Conservation (phyloP, 2,888 invertebrate species). For the Yponomeuta malinellus region DNA sequence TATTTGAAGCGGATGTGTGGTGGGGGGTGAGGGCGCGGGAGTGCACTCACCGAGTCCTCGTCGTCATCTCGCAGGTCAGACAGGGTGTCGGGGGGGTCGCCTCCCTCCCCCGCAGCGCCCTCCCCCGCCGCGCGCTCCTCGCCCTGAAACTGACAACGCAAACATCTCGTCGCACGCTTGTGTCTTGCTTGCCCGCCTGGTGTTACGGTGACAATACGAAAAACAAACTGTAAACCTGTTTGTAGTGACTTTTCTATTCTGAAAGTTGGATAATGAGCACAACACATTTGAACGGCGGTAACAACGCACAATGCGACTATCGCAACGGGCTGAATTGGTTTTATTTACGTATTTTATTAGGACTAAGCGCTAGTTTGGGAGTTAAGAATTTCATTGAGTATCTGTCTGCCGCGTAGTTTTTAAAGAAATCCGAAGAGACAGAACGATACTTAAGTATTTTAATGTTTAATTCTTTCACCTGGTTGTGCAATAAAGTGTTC, state of each 20-base stretch:
- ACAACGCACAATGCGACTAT: no score
- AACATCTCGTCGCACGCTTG: conserved; percentile 19
- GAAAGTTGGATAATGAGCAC: no score
- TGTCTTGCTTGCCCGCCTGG: neutral
- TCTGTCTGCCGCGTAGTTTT: no score
- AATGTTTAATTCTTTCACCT: no score
- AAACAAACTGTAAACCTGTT: neutral
- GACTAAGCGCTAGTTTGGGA: no score
- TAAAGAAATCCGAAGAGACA: no score
- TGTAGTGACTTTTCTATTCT: neutral
- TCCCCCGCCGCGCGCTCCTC: conserved; percentile 55
- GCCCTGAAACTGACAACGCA: conserved; percentile 30
- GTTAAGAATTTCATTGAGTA: no score
- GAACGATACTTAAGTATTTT: no score
- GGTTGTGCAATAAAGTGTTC: no score
- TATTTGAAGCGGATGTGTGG: conserved; percentile 26
- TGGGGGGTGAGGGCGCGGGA: conserved; percentile 23
- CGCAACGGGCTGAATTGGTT: no score
- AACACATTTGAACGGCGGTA: no score
- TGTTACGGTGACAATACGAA: neutral
- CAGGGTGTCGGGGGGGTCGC: conserved; percentile 55
- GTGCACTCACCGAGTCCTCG: conserved; percentile 83
- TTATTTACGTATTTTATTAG: no score
- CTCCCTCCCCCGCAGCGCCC: conserved; percentile 36
- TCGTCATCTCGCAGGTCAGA: conserved; percentile 74